Conservation (phyloP, 1,140 invertebrate genomes). For the Calephelis virginiensis region DNA sequence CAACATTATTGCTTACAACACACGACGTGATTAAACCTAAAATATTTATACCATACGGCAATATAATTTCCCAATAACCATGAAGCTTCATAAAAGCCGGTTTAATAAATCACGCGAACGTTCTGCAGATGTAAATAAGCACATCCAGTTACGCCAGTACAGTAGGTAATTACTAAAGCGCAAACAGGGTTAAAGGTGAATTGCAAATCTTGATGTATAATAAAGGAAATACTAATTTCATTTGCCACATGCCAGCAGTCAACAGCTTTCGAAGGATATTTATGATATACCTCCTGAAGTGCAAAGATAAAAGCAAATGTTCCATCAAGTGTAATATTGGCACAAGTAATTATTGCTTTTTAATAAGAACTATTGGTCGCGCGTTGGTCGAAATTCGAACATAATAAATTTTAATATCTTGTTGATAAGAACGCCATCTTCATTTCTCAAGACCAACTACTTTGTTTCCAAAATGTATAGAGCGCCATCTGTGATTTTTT, state of each 20-base stretch:
- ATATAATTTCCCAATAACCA: conserved; percentile 4
- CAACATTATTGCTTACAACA: too few species aligned
- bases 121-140: conserved; percentile 3
- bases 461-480: too few species aligned
- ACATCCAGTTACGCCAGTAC: conserved; percentile 1
- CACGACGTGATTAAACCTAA: not conserved
- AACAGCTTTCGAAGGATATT: not conserved
- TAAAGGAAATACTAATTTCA: conserved; percentile 13
- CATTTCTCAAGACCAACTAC: too few species aligned
- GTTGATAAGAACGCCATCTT: too few species aligned
- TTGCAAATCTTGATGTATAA: conserved; percentile 2
- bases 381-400: too few species aligned
- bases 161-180: conserved; percentile 2
- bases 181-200: conserved; percentile 4
- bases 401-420: too few species aligned
- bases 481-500: too few species aligned
- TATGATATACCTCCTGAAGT: conserved; percentile 1
- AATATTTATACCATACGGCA: not conserved
- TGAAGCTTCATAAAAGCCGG: not conserved
- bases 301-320: not conserved
- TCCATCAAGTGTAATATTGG: not conserved
- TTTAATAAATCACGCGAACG: conserved; percentile 5
- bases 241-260: not conserved
- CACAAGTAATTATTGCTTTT: not conserved
- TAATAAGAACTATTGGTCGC: too few species aligned